Percentiles rank a stretch among this genome's conserved stretches.
These are phyloP conservation scores for Miniopterus natalensis DNA, from an alignment of 2,113 vertebrate species.

Conservation along the genomic window DNA sequence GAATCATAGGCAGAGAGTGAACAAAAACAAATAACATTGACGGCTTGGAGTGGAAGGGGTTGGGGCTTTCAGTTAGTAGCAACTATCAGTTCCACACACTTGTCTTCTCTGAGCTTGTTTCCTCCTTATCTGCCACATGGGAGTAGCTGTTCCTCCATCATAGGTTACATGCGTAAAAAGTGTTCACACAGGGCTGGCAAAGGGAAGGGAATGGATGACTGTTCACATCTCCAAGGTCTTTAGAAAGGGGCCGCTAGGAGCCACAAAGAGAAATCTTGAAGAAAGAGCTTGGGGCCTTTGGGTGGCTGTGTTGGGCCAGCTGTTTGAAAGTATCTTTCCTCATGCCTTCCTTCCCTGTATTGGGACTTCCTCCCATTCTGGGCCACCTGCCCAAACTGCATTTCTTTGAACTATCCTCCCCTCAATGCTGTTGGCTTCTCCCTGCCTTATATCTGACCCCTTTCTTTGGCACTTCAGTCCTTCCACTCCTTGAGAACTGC, in stretches of 20 bases:
- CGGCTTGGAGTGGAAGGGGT: not conserved
- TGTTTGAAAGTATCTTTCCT: not conserved
- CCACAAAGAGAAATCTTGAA: not conserved
- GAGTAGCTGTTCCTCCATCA: not conserved
- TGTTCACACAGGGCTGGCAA: not conserved
- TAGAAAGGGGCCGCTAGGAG: not conserved
- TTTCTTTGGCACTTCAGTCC: not conserved
- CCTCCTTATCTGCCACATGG: not conserved
- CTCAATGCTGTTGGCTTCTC: not conserved
- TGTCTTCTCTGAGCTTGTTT: not conserved
- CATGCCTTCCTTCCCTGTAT: not conserved
- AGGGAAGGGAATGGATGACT: not conserved
- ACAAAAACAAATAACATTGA: not conserved
- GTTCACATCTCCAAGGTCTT: not conserved
- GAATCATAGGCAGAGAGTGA: not conserved
- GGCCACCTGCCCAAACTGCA: not conserved
- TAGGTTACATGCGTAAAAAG: accelerated
- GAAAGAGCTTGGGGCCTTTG: not conserved
- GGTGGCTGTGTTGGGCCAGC: not conserved
- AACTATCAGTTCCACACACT: not conserved
- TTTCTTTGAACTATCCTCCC: constrained; percentile 7
- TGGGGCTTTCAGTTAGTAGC: not conserved
- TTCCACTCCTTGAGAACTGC: not conserved
- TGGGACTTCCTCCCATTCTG: not conserved
- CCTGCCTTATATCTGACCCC: not conserved